Evolutionary conservation across 2,113 vertebrate genomes (phyloP), one percentile per base, ranked within the genome.

Genomic region (Ellobius talpinus): DNA sequence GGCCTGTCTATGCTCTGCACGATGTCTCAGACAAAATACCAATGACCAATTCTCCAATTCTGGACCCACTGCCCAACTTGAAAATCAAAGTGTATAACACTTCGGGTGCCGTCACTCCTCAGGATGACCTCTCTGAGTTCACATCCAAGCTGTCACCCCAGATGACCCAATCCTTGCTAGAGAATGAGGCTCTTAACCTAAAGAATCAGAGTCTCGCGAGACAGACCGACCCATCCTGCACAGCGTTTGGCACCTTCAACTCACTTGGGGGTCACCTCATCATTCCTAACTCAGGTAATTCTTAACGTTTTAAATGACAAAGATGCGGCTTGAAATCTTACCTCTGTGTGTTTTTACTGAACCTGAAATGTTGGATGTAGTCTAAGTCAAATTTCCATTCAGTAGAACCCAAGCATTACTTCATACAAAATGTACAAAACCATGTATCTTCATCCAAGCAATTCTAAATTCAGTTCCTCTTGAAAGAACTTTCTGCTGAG

Each of bases 41-140:
- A 65, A 99, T 99, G 99, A 99, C 99, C 97, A 99, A 99, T 98
- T 99, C 99, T 72, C 99, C 99, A 0, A 99, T 99, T 88, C 98
- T 99, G 92, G 99, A 99, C 96, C 99, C 99, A 0, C 98, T 99
- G 52, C 99, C 99, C 73, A 99, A 99, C 98, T 94, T 99, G 98
- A 99, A 99, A 98, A 99, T 99, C 98, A 99, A 99, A 98, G 99
- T 99, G 47, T 99, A 99, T 93, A 99, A 99, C 97, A 99, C 99
- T 1, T 99, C 99, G 0, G 99, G 99, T 0, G 98, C 99, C 65
- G 99, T 99, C 96, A 99, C 99, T 0, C 99, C 99, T 0, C 99
- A 99, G 97, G 99, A 99, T 45, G 99, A 99, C 85, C 98, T 99
- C 17, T 98, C 99, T 47, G 99, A 99, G 97, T 99, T 99, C 92